Evolutionary conservation across 2,797 vertebrate genomes (phyloP).

Genomic region (Orientallactaga sibirica): DNA sequence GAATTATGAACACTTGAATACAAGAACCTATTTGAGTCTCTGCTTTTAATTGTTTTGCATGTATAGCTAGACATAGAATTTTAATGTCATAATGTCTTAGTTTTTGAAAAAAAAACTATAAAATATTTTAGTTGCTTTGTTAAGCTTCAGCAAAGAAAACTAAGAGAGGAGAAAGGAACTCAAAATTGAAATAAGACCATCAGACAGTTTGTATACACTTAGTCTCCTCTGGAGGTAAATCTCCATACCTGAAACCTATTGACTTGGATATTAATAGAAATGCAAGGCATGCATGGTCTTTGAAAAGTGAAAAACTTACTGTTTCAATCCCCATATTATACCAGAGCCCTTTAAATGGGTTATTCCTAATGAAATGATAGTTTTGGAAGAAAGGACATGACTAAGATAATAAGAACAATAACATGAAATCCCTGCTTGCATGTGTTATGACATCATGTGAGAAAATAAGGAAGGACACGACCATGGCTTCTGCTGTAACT

Average conservation of each 20-base stretch:
- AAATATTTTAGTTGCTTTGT: not conserved
- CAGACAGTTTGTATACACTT: conserved; percentile 4
- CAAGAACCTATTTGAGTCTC: not conserved
- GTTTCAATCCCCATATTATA: not conserved
- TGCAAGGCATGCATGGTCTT: not conserved
- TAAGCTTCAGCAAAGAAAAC: not conserved
- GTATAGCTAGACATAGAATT: not conserved
- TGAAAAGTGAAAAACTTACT: not conserved
- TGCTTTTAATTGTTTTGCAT: not conserved
- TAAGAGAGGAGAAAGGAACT: not conserved
- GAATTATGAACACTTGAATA: not conserved
- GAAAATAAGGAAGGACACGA: not conserved
- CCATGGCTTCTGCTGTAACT: not conserved
- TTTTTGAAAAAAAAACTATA: not conserved
- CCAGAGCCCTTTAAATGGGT: not conserved
- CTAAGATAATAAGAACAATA: not conserved
- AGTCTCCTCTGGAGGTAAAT: not conserved
- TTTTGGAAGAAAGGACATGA: not conserved
- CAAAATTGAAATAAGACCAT: not conserved
- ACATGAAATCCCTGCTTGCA: not conserved
- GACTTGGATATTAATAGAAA: not conserved
- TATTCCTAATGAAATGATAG: not conserved
- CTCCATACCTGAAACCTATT: not conserved
- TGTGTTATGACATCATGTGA: not conserved
- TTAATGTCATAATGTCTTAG: not conserved